phyloP scores from a whole-genome alignment of 2,797 vertebrate genomes.

The Notolabrus celidotus region DNA sequence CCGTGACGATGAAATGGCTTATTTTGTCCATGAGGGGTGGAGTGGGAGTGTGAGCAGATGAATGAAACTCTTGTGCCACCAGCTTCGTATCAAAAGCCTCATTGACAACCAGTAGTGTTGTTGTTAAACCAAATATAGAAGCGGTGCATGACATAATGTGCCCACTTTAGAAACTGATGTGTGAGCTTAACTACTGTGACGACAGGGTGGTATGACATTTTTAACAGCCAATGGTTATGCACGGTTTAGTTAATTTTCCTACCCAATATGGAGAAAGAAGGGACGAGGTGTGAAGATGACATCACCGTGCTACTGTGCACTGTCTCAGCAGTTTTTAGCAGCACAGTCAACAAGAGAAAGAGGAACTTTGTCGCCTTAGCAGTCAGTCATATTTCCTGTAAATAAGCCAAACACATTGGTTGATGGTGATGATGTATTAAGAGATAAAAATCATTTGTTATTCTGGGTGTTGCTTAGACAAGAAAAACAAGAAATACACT shows the following conservation, averaged over 20 bases:
- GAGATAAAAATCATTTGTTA: not conserved
- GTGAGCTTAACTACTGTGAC: constrained; percentile 60
- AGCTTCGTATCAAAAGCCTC: constrained; percentile 61
- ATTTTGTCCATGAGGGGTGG: constrained; percentile 42
- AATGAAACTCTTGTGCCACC: constrained; percentile 71
- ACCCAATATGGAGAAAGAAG: constrained; percentile 31
- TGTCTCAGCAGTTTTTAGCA: constrained; percentile 46
- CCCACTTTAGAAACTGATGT: constrained; percentile 66
- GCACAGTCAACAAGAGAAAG: constrained; percentile 31
- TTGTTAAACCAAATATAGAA: constrained; percentile 77
- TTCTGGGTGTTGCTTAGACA: not conserved
- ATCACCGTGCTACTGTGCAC: constrained; percentile 42
- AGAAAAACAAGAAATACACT: not conserved
- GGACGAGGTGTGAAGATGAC: constrained; percentile 49
- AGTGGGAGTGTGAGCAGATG: constrained; percentile 50
- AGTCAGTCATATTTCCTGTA: constrained; percentile 25
- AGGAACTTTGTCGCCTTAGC: constrained; percentile 29
- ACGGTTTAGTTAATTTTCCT: not conserved
- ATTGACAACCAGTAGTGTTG: constrained; percentile 67
- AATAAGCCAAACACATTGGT: not conserved
- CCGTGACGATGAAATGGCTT: constrained; percentile 55
- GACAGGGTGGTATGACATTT: constrained; percentile 77
- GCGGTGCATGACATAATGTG: constrained; percentile 61
- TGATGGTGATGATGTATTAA: not conserved
- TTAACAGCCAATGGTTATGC: constrained; percentile 67